These are phyloP conservation scores for Loxodonta africana DNA, from an alignment of 2,113 vertebrate genomes.

Conservation along the genomic window DNA sequence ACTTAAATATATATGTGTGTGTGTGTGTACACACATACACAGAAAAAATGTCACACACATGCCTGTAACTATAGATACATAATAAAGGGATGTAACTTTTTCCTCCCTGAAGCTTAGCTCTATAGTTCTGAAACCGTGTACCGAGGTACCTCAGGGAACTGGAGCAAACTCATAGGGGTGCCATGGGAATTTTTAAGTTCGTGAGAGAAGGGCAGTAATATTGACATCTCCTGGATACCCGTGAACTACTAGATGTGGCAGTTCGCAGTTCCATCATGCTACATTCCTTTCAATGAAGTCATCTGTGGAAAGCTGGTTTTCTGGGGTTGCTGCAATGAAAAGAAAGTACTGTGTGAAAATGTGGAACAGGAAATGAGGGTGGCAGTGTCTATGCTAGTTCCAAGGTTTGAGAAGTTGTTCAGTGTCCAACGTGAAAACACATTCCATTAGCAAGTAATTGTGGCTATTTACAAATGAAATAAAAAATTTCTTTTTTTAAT, in stretches of 20 bases:
- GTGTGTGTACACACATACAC: neutral
- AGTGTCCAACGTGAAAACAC: neutral
- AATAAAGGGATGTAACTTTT: neutral
- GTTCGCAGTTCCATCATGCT: neutral
- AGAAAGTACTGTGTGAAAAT: neutral
- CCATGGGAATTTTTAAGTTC: neutral
- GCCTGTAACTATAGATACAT: neutral
- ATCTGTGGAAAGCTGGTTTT: neutral
- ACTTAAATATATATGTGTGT: conserved; percentile 21
- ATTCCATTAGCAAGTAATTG: neutral
- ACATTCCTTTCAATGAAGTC: neutral
- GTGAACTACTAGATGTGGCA: neutral
- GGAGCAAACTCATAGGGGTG: neutral
- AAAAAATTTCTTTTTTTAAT: neutral
- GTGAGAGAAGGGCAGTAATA: neutral
- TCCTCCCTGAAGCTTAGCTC: neutral
- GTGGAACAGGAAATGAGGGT: neutral
- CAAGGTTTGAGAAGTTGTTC: neutral
- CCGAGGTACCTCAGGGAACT: neutral
- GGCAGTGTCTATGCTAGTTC: neutral
- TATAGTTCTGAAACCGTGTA: neutral
- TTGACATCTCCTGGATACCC: neutral
- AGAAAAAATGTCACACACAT: neutral
- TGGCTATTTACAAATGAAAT: neutral
- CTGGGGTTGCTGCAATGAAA: neutral